These are phyloP conservation scores for Morpho achilles DNA, from an alignment of 2,888 invertebrate genomes.

Conservation along the genomic window DNA sequence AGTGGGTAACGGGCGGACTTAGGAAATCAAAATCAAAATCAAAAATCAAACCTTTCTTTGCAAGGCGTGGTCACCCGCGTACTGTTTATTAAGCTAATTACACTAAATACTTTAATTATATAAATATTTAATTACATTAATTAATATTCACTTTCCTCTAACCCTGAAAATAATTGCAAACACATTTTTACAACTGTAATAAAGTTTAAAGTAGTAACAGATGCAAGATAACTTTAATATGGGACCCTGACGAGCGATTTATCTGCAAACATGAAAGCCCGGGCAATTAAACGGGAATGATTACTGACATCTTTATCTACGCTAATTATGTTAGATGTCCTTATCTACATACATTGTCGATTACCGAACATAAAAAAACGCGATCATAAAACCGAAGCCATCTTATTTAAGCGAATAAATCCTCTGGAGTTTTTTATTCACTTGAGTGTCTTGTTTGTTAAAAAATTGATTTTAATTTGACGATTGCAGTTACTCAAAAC, in stretches of 20 bases:
- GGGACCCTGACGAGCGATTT: constrained; percentile 35
- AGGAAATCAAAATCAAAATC: no score
- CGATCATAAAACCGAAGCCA: constrained; percentile 24
- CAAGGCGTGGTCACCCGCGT: no score
- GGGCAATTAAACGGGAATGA: constrained; percentile 31
- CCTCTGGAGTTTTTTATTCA: constrained; percentile 16
- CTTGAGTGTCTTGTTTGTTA: no score
- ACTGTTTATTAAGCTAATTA: no score
- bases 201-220: constrained; percentile 12
- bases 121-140: no score
- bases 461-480: no score
- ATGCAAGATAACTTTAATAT: constrained; percentile 15
- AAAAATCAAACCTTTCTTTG: no score
- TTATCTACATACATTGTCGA: constrained; percentile 33
- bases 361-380: constrained; percentile 30
- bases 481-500: no score
- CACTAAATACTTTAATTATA: no score
- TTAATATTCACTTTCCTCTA: not conserved
- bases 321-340: constrained; percentile 28
- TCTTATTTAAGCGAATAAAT: constrained; percentile 33
- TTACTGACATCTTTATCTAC: constrained; percentile 33
- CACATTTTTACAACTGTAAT: constrained; percentile 8
- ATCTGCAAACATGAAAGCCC: constrained; percentile 32
- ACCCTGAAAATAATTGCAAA: not conserved
- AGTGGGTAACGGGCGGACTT: no score